phyloP scores from a whole-genome alignment of 2,888 invertebrate genomes.

The Thyatira batis region DNA sequence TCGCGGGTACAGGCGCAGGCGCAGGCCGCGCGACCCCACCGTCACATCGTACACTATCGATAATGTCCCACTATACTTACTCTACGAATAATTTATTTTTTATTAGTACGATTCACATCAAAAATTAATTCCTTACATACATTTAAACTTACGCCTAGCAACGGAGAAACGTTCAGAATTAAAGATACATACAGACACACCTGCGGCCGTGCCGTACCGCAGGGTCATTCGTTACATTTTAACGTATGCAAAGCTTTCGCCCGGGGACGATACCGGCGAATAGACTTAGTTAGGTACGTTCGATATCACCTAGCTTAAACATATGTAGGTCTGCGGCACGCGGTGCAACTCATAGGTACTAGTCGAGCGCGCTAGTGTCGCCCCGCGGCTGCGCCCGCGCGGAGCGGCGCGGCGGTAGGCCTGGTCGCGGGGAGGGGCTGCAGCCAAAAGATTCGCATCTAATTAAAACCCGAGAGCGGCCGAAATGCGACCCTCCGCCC shows the following conservation, averaged over 20 bases:
- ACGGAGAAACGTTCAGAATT: conserved; percentile 37
- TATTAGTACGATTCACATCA: conserved; percentile 59
- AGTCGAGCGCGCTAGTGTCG: no score
- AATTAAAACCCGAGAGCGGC: neutral
- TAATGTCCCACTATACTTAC: conserved; percentile 5
- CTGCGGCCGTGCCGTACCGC: conserved; percentile 4
- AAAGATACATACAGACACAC: conserved; percentile 8
- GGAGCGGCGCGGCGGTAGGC: no score
- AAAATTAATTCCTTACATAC: conserved; percentile 56
- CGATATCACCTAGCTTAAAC: neutral
- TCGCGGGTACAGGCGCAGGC: no score
- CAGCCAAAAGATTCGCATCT: neutral
- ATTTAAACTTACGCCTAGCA: conserved; percentile 50
- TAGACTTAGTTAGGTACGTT: neutral
- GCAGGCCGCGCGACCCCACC: conserved; percentile 9
- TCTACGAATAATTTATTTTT: conserved; percentile 36
- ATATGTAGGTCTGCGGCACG: neutral
- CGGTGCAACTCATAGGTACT: neutral
- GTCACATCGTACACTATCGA: conserved; percentile 15
- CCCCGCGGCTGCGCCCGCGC: no score
- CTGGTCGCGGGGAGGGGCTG: no score
- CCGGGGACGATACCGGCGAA: neutral
- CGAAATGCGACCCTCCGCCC: neutral
- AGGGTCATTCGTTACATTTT: neutral
- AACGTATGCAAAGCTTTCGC: neutral